Conservation (phyloP, 2,113 vertebrate genomes). For the Triplophysa tibetana region DNA sequence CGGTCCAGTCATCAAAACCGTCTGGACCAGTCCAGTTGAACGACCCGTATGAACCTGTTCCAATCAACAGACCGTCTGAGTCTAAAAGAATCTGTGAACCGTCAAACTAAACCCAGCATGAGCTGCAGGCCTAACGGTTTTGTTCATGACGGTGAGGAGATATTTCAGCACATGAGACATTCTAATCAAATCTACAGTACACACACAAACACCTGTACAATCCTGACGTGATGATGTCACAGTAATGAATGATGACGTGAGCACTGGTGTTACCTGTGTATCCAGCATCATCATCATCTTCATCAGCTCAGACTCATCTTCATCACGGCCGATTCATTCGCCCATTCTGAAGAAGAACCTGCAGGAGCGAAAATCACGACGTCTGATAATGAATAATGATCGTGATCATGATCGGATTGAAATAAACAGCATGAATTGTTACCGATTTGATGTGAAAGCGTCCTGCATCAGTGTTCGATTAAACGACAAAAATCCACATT, state of each 20-base stretch:
- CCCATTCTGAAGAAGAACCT: not conserved
- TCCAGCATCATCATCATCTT: conserved; percentile 43
- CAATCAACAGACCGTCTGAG: too few relatives aligned
- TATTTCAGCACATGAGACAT: too few relatives aligned
- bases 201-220: not conserved
- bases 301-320: conserved; percentile 21
- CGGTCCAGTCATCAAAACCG: too few relatives aligned
- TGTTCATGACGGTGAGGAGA: too few relatives aligned
- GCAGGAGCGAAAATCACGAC: not conserved
- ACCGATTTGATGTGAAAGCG: not conserved
- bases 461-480: not conserved
- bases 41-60: too few relatives aligned
- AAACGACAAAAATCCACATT: not conserved
- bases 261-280: conserved; percentile 26
- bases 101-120: too few relatives aligned
- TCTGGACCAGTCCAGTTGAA: too few relatives aligned
- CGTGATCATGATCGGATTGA: not conserved
- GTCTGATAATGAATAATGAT: too few relatives aligned
- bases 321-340: conserved; percentile 2
- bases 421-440: not conserved
- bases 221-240: too few relatives aligned
- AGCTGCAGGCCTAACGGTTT: too few relatives aligned
- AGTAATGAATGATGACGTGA: too few relatives aligned
- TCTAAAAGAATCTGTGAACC: too few relatives aligned
- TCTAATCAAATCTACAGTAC: not conserved